Evolutionary conservation across 2,797 vertebrate species (phyloP), one percentile per base, ranked within the genome.

Genomic region (Enteromius afrohamiltoni): DNA sequence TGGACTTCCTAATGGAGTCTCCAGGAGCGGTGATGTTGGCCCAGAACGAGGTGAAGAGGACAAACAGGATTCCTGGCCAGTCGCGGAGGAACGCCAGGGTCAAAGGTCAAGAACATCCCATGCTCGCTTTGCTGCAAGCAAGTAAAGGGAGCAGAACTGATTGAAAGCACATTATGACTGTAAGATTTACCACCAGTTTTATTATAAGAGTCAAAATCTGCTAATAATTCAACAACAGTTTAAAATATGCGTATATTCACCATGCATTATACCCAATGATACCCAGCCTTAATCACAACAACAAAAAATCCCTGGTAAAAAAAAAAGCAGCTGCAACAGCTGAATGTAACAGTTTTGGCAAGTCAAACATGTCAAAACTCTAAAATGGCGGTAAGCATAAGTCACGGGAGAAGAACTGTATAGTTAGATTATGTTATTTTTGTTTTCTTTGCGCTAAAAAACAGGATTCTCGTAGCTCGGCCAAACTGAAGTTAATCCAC

Each of bases 1-100:
- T 87, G 84, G 92, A 94, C 92, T 94, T 95, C 86, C 90, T 91
- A 92, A 92, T 92, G 91, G 91, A 93, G 90, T 92, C 91, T 93
- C 88, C 90, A 92, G 90, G 87, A 93, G 86, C 83, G 74, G 85
- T 87, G 85, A 90, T 83, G 90, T 71, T 83, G 55, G 17, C 79
- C 45, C 74, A 87, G 85, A 86, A 89, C 71, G 88, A 92, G 82
- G 73, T 73, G 75, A 79, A 34, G 65, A 84, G 90, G 87, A 87
- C 85, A 89, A 90, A 89, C 88, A 86, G 84, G 80, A 78, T 88
- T 89, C 91, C 88, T 88, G 89, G 88, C 89, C 85, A 79, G 83
- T 19, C 69, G 64, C 74, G 40, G 75, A 80, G 67, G 53, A 77
- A 76, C 26, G 58, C 82, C 84, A 29, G 84, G 89, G 82, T 76